phyloP scores from a whole-genome alignment of 2,797 vertebrate species.

The Onychomys arenicola region DNA sequence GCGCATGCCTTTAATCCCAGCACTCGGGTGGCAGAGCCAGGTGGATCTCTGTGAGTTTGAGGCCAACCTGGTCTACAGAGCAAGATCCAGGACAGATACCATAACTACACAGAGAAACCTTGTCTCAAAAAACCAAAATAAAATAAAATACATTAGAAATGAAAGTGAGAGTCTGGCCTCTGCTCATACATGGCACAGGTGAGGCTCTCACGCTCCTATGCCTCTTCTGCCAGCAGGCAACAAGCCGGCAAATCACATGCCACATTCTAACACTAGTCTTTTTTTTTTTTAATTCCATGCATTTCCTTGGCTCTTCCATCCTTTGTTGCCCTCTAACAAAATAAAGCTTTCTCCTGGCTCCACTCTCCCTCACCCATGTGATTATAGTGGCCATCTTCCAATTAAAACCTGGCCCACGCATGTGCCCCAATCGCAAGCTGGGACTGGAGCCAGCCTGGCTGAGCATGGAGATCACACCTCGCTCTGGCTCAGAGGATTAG shows the following conservation, averaged over 20 bases:
- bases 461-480: background rate
- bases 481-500: background rate
- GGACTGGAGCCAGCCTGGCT: background rate
- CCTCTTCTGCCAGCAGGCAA: background rate
- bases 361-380: background rate
- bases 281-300: background rate
- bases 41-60: no score
- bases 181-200: constrained; percentile 3
- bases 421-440: background rate
- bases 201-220: constrained; percentile 53
- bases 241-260: background rate
- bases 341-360: background rate
- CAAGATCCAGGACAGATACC: no score
- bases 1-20: no score
- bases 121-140: no score
- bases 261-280: background rate
- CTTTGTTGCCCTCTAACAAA: background rate
- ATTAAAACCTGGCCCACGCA: constrained; percentile 45
- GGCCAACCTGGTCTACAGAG: no score
- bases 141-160: background rate
- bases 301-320: background rate
- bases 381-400: constrained; percentile 45
- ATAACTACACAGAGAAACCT: no score
- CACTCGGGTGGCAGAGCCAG: no score
- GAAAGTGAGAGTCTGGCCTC: constrained; percentile 64